A percentile compares a stretch with the other conserved stretches of the same genome.
Conservation (phyloP, 2,797 vertebrate genomes). For the Bovichtus variegatus region DNA sequence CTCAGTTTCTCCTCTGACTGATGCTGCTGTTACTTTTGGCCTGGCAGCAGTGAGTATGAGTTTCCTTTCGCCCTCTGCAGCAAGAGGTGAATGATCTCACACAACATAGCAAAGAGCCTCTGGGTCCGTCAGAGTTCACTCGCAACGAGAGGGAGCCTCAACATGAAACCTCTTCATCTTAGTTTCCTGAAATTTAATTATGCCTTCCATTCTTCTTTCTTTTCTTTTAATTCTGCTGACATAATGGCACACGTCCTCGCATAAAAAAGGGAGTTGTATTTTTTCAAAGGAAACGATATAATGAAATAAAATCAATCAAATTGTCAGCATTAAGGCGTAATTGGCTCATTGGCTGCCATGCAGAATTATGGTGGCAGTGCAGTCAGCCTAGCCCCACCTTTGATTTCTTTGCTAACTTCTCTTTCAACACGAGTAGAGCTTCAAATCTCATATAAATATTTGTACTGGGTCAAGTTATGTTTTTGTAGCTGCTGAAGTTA, state of each 20-base stretch:
- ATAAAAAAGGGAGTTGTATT: constrained; percentile 31
- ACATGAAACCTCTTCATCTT: constrained; percentile 30
- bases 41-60: constrained; percentile 42
- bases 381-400: constrained; percentile 11
- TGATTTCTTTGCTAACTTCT: constrained; percentile 38
- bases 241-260: constrained; percentile 12
- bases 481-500: constrained; percentile 3
- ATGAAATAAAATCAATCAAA: constrained; percentile 56
- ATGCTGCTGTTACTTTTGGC: constrained; percentile 78
- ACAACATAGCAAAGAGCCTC: constrained; percentile 42
- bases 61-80: constrained; percentile 61
- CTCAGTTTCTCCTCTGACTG: constrained; percentile 60
- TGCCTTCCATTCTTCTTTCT: not conserved
- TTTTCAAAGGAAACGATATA: constrained; percentile 43
- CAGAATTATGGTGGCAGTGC: constrained; percentile 23
- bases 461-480: not conserved
- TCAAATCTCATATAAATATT: constrained; percentile 32
- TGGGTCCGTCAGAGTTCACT: constrained; percentile 48
- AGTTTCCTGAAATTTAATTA: constrained; percentile 46
- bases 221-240: constrained; percentile 27
- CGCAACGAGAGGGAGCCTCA: not conserved
- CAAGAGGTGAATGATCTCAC: constrained; percentile 65
- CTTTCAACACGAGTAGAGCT: constrained; percentile 14
- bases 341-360: constrained; percentile 17
- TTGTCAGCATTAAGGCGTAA: constrained; percentile 45